Evolutionary conservation across 1,140 invertebrate genomes (phyloP), one percentile per base, ranked within the genome.

Genomic region (Drosophila insularis): DNA sequence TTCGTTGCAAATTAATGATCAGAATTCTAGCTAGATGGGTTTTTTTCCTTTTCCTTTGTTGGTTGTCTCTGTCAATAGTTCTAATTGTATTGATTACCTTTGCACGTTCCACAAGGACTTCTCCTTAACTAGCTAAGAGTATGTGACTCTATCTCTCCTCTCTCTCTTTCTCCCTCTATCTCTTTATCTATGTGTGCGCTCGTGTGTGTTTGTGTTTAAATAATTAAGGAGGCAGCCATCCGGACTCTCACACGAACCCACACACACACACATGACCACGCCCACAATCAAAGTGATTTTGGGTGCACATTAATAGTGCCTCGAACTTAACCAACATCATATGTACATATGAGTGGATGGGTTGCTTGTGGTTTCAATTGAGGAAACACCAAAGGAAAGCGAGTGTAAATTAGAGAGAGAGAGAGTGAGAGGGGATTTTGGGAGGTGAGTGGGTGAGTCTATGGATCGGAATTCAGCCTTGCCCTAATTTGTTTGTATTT

Each of bases 231-330:
- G 32, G 53, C 66, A 31, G 37, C 31, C 71, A 69, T 32, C 61
- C 71, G 37, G 17, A 68, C 14, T 21, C 13, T 10, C 35, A 39
- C 46, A 14, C 35, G 5, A 27, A 27, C 2, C 2, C 17, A 14
- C 8, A 17, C n/a, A 7, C n/a, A 7, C 43, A 46, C 43, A 46
- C 43, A 21, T 50, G 43, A 19, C 43, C 53, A 69, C 65, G 70
- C 53, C 56, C 71, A 68, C 63, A 65, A 61, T 56, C 72, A 81
- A 87, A 87, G 80, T 78, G 84, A 87, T 82, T 77, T 77, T 56
- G 74, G 31, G 71, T 63, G 54, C 71, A 59, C 43, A 76, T 81
- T 87, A 86, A 86, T 86, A 72, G 81, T 64, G 68, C 19, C 27
- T 56, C 58, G 32, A 63, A 21, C 39, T 54, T 62, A 54, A 50